Conservation (phyloP, 1,140 invertebrate species). For the silkworm (Bombyx mori) region DNA sequence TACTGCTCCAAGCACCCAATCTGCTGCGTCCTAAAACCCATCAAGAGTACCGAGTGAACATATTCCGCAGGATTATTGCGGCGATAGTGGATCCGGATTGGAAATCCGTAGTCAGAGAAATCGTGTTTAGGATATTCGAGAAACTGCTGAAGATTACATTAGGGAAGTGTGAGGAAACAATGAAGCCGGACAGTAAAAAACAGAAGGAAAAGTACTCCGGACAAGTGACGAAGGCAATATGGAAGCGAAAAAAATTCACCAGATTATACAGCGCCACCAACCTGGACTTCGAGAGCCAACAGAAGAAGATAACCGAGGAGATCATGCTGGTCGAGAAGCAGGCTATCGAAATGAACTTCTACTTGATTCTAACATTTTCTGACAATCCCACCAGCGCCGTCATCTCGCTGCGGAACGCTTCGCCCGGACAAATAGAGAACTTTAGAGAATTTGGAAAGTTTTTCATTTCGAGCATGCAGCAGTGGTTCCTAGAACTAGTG, state of each 20-base stretch:
- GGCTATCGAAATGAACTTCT: constrained; percentile 23
- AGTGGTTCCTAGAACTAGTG: constrained; percentile 30
- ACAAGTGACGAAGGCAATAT: constrained; percentile 27
- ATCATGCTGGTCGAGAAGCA: constrained; percentile 22
- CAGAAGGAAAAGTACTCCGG: constrained; percentile 31
- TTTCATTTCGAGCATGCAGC: constrained; percentile 24
- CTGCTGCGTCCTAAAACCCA: constrained; percentile 11
- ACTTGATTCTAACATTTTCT: constrained; percentile 22
- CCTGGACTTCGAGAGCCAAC: constrained; percentile 23
- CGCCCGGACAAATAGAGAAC: constrained; percentile 20
- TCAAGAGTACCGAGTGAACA: constrained; percentile 26
- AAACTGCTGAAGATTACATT: constrained; percentile 30
- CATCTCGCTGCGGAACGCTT: constrained; percentile 14
- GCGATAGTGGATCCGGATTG: constrained; percentile 27
- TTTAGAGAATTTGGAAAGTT: constrained; percentile 44
- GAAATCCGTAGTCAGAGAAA: constrained; percentile 25
- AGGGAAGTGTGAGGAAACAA: constrained; percentile 22
- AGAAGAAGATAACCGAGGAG: constrained; percentile 32
- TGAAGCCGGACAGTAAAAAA: constrained; percentile 16
- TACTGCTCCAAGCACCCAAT: constrained; percentile 33
- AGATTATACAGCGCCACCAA: constrained; percentile 14
- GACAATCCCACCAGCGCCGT: constrained; percentile 16
- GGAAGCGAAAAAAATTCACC: constrained; percentile 34
- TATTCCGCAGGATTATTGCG: constrained; percentile 24
- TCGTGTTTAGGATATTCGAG: constrained; percentile 27